phyloP scores from a whole-genome alignment of 2,797 vertebrate species.

The Thamnophis elegans region DNA sequence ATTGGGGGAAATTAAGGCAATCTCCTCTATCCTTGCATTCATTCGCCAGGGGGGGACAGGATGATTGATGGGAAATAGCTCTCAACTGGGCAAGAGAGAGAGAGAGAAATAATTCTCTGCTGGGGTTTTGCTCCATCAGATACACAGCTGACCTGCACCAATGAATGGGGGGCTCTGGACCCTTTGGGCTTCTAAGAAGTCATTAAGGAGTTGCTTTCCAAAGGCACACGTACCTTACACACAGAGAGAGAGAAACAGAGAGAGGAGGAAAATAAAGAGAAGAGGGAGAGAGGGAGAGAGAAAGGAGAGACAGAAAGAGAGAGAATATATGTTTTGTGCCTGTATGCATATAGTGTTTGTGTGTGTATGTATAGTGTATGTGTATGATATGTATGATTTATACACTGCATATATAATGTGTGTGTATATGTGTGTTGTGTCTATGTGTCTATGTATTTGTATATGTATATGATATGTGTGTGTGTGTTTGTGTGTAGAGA shows the following conservation, averaged over 20 bases:
- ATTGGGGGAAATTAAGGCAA: not conserved
- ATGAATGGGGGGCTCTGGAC: not conserved
- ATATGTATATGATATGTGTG: too few relatives aligned
- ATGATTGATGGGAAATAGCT: not conserved
- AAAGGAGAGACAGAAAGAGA: too few relatives aligned
- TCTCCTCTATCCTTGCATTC: not conserved
- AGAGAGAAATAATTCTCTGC: not conserved
- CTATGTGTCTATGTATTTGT: too few relatives aligned
- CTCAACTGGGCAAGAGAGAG: not conserved
- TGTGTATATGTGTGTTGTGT: not conserved
- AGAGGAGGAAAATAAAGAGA: too few relatives aligned
- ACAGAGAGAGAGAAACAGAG: too few relatives aligned
- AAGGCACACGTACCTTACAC: not conserved
- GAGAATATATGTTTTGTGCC: not conserved
- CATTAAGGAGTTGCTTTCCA: not conserved
- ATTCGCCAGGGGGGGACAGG: not conserved
- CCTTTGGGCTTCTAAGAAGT: not conserved
- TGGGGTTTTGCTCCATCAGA: not conserved
- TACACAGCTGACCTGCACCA: not conserved
- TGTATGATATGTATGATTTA: not conserved
- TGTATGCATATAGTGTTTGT: not conserved
- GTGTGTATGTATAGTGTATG: too few relatives aligned
- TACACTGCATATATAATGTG: not conserved
- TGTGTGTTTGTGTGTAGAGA: too few relatives aligned
- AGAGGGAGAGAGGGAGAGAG: too few relatives aligned